phyloP scores from a whole-genome alignment of 2,113 vertebrate genomes.

The Lichenostomus cassidix region DNA sequence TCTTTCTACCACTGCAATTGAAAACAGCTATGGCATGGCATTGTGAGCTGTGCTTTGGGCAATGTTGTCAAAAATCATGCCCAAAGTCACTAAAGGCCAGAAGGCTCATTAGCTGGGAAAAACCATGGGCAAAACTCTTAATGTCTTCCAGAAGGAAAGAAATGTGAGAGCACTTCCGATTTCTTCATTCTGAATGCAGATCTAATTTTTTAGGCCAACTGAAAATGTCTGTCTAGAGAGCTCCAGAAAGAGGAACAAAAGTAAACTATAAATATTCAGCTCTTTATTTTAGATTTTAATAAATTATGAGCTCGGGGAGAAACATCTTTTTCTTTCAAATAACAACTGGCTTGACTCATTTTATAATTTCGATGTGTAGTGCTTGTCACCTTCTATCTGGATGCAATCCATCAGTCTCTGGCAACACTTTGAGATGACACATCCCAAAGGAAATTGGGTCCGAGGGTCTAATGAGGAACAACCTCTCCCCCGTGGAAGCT shows the following conservation, averaged over 20 bases:
- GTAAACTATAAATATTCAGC: constrained; percentile 60
- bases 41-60: neutral
- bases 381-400: neutral
- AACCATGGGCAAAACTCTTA: neutral
- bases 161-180: neutral
- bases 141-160: neutral
- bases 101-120: neutral
- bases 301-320: constrained; percentile 42
- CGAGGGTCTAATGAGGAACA: neutral
- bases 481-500: neutral
- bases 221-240: constrained; percentile 6
- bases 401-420: neutral
- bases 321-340: neutral
- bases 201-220: constrained; percentile 32
- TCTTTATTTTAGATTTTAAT: constrained; percentile 59
- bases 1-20: neutral
- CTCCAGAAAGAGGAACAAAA: constrained; percentile 33
- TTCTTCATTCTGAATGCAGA: neutral
- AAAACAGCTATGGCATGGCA: neutral
- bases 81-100: neutral
- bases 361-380: neutral
- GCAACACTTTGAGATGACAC: neutral
- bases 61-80: neutral
- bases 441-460: neutral
- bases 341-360: constrained; percentile 2